Conservation (phyloP, 2,888 invertebrate species). For the Oxycera nigricornis region DNA sequence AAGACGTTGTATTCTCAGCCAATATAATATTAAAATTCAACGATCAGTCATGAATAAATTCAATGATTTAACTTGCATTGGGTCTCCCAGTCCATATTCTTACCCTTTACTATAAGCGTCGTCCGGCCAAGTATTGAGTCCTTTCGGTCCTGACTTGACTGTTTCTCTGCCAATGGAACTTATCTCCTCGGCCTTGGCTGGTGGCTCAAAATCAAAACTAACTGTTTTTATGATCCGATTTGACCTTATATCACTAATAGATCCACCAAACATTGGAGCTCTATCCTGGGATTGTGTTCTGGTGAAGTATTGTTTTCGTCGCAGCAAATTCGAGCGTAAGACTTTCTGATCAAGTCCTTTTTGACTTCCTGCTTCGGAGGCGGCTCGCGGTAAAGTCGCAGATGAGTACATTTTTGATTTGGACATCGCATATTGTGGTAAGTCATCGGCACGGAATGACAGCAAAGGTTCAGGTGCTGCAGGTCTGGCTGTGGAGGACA, state of each 20-base stretch:
- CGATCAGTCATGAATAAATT: too few species aligned
- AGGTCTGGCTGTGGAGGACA: background rate
- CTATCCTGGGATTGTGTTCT: conserved; percentile 61
- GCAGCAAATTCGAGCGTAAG: conserved; percentile 50
- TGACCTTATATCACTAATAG: conserved; percentile 55
- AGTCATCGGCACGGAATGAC: conserved; percentile 60
- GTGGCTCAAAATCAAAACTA: conserved; percentile 60
- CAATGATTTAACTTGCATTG: too few species aligned
- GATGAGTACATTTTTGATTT: conserved; percentile 50
- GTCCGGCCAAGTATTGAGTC: too few species aligned
- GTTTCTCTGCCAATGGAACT: too few species aligned
- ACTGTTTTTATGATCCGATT: conserved; percentile 61
- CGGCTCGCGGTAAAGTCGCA: conserved; percentile 44
- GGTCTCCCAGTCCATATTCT: too few species aligned
- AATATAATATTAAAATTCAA: too few species aligned
- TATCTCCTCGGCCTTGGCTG: background rate
- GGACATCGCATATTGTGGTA: conserved; percentile 57
- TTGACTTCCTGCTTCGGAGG: conserved; percentile 31
- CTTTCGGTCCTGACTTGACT: too few species aligned
- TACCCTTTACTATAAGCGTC: too few species aligned
- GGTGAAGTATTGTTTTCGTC: conserved; percentile 54
- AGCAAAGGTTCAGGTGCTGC: conserved; percentile 43
- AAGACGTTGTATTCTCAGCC: too few species aligned
- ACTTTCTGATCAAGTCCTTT: conserved; percentile 56
- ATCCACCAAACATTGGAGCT: conserved; percentile 52